phyloP scores from a whole-genome alignment of 2,113 vertebrate genomes.

The Maylandia zebra region DNA sequence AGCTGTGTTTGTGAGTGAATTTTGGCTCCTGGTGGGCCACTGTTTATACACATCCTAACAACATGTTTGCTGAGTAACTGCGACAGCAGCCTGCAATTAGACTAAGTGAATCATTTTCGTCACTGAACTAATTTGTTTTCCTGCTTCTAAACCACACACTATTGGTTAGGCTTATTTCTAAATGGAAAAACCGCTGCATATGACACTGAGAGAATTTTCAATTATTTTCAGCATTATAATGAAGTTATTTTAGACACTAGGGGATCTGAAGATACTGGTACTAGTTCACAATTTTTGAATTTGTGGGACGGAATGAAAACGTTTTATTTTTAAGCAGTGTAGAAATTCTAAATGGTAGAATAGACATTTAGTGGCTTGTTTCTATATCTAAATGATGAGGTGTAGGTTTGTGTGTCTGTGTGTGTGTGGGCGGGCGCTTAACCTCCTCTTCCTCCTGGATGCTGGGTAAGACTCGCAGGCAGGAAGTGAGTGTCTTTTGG shows the following conservation, averaged over 20 bases:
- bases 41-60: slow-evolving; percentile 23
- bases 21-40: not conserved
- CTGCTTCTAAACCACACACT: slow-evolving; percentile 23
- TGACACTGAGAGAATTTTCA: not conserved
- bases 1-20: slow-evolving; percentile 6
- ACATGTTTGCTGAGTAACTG: slow-evolving; percentile 34
- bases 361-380: not conserved
- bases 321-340: not conserved
- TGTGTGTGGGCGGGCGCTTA: not conserved
- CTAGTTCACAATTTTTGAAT: not conserved
- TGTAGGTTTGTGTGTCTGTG: not conserved
- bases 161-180: slow-evolving; percentile 4
- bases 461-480: slow-evolving; percentile 62
- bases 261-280: not conserved
- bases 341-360: not conserved
- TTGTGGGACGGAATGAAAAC: not conserved
- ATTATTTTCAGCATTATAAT: not conserved
- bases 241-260: not conserved
- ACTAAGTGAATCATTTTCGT: slow-evolving; percentile 50
- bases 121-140: slow-evolving; percentile 53
- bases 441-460: slow-evolving; percentile 47
- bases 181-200: not conserved
- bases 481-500: slow-evolving; percentile 69
- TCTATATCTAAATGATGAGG: not conserved
- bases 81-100: slow-evolving; percentile 52